phyloP scores from a whole-genome alignment of 2,888 invertebrate genomes.

The Punctoribates punctum region DNA sequence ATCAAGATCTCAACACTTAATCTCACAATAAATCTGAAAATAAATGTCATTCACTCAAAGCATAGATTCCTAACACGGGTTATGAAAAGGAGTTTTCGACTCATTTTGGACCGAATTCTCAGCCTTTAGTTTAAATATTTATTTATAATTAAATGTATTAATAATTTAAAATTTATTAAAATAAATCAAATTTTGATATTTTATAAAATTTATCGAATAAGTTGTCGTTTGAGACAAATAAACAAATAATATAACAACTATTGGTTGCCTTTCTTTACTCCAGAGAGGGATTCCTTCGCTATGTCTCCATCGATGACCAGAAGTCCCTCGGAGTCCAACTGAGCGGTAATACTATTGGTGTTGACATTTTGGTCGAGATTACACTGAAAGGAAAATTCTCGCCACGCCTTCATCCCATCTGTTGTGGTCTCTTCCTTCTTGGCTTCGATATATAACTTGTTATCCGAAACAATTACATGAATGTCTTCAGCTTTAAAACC shows the following conservation, averaged over 20 bases:
- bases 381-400: constrained; percentile 7
- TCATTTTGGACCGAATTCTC: no score
- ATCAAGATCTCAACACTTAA: no score
- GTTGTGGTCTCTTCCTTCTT: background rate
- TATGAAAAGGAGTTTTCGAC: no score
- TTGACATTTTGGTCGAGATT: background rate
- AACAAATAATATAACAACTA: background rate
- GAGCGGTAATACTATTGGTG: background rate
- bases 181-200: no score
- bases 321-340: background rate
- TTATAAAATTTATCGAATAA: no score
- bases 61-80: no score
- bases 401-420: background rate
- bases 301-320: background rate
- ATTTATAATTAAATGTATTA: no score
- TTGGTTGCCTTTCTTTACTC: background rate
- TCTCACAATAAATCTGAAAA: no score
- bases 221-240: background rate
- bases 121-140: no score
- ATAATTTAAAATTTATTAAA: no score
- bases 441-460: background rate
- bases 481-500: background rate
- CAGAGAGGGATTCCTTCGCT: background rate
- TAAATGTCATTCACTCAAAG: no score
- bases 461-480: background rate